A percentile compares a stretch with the other conserved stretches of the same genome.
Evolutionary conservation across 2,888 invertebrate genomes (phyloP).

Genomic region (Rugalucina vietnamica): DNA sequence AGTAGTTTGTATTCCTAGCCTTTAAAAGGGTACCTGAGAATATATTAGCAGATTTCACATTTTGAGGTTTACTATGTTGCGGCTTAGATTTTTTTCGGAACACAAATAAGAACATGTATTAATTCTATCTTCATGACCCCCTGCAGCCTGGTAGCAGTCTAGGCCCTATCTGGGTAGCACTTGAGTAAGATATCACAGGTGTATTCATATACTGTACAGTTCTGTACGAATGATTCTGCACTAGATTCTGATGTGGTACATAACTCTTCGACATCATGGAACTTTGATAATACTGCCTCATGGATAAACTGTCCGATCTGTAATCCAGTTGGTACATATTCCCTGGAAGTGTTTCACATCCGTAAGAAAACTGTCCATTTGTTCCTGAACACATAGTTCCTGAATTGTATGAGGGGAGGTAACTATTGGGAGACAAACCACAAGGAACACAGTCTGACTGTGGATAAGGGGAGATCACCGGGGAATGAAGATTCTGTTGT

Average conservation of each 20-base stretch:
- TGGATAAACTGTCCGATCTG: not conserved
- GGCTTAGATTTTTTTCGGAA: no score
- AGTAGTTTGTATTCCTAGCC: no score
- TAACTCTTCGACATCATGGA: not conserved
- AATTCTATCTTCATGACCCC: not conserved
- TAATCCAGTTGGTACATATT: not conserved
- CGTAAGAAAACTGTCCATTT: not conserved
- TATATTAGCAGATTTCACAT: no score
- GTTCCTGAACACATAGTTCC: not conserved
- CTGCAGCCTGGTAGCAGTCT: not conserved
- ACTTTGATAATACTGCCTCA: not conserved
- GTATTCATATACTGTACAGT: not conserved
- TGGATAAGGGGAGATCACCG: constrained; percentile 4
- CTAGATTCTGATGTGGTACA: not conserved
- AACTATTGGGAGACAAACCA: not conserved
- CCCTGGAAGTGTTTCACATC: not conserved
- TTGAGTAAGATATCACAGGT: constrained; percentile 5
- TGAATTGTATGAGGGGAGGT: not conserved
- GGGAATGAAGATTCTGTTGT: not conserved
- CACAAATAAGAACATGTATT: no score
- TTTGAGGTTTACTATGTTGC: no score
- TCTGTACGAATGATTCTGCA: not conserved
- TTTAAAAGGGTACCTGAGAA: no score
- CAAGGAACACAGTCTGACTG: not conserved
- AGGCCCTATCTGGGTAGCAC: not conserved